These are phyloP conservation scores for Pseudorhombus dupliciocellatus DNA, from an alignment of 2,113 vertebrate genomes.

Conservation along the genomic window DNA sequence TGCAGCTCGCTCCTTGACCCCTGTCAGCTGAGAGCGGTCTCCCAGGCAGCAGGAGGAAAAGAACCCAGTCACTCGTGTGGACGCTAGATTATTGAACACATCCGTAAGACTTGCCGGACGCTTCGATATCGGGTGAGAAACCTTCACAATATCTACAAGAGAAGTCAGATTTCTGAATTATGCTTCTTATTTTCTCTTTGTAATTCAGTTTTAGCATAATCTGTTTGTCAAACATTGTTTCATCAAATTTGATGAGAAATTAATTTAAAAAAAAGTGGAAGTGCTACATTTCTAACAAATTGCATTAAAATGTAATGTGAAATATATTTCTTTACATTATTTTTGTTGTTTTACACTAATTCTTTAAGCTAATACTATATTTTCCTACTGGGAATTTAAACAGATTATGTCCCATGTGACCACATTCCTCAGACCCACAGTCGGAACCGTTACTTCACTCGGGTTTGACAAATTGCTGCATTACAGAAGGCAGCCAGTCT, in stretches of 20 bases:
- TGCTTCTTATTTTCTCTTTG: background rate
- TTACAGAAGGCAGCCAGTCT: constrained; percentile 42
- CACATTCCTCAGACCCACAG: constrained; percentile 61
- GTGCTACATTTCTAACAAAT: background rate
- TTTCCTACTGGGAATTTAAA: constrained; percentile 45
- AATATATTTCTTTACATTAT: too few species aligned
- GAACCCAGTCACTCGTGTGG: constrained; percentile 2
- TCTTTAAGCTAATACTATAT: constrained; percentile 21
- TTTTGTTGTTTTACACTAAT: constrained; percentile 1
- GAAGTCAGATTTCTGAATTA: background rate
- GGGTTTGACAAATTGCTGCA: constrained; percentile 35
- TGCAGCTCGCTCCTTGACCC: constrained; percentile 38
- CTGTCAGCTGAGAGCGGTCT: constrained; percentile 43
- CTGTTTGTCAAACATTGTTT: background rate
- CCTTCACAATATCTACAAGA: background rate
- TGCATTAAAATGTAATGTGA: too few species aligned
- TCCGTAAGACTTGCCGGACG: constrained; percentile 27
- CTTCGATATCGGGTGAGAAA: constrained; percentile 57
- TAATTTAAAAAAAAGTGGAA: background rate
- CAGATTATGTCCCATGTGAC: constrained; percentile 62
- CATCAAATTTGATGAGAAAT: background rate
- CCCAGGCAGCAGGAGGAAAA: constrained; percentile 32
- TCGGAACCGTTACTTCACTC: constrained; percentile 53
- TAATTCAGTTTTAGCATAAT: background rate
- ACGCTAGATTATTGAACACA: constrained; percentile 22